phyloP scores from a whole-genome alignment of 2,797 vertebrate species.

The Sylvia borin region DNA sequence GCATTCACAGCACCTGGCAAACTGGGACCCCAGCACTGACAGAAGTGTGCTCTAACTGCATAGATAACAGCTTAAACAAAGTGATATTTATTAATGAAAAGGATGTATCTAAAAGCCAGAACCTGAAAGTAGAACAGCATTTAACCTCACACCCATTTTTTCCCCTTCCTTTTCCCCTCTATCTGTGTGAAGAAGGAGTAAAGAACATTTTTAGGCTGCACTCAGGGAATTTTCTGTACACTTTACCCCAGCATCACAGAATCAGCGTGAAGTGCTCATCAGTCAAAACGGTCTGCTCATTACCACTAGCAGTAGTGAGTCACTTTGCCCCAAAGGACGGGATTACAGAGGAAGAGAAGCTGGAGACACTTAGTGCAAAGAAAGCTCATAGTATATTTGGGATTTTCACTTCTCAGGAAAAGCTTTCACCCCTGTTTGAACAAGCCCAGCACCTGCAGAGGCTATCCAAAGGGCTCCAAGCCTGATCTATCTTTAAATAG shows the following conservation, averaged over 20 bases:
- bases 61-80: neutral
- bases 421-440: neutral
- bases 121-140: neutral
- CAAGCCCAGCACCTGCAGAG: rapidly evolving
- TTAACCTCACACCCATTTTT: neutral
- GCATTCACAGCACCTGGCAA: neutral
- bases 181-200: neutral
- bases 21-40: neutral
- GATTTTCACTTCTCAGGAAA: neutral
- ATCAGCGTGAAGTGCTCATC: neutral
- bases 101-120: neutral
- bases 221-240: neutral
- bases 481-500: neutral
- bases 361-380: neutral
- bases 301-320: neutral
- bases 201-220: neutral
- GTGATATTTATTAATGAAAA: neutral
- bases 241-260: neutral
- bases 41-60: neutral
- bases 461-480: neutral
- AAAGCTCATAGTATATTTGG: neutral
- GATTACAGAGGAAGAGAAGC: neutral
- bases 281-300: neutral
- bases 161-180: neutral
- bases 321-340: neutral